Evolutionary conservation across 1,140 invertebrate genomes (phyloP).

Genomic region (Pogonomyrmex barbatus): DNA sequence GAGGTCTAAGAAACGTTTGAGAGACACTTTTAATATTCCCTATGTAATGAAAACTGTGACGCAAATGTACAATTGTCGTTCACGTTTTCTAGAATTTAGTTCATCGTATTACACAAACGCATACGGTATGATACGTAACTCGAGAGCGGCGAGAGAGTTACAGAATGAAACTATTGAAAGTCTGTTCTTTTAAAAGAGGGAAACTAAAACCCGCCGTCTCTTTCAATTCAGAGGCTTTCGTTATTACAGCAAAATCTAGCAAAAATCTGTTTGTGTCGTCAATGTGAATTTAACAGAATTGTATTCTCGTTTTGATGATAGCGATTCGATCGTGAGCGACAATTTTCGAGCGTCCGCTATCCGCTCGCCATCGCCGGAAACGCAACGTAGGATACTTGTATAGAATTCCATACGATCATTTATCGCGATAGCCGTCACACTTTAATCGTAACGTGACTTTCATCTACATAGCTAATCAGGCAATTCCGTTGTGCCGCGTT

Average conservation of each 20-base stretch:
- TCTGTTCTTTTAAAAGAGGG: neutral
- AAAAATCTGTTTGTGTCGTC: neutral
- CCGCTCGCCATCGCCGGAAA: conserved; percentile 34
- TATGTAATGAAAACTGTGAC: neutral
- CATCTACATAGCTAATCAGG: conserved; percentile 57
- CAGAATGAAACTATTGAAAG: neutral
- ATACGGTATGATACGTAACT: neutral
- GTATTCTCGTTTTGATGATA: neutral
- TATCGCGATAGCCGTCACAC: conserved; percentile 46
- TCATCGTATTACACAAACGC: neutral
- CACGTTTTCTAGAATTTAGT: neutral
- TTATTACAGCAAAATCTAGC: neutral
- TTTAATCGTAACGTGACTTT: conserved; percentile 71
- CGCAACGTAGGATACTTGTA: conserved; percentile 30
- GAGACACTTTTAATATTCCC: neutral
- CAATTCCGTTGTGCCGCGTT: conserved; percentile 59
- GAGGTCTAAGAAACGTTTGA: neutral
- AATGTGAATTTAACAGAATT: neutral
- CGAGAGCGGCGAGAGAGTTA: neutral
- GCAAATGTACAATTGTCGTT: neutral
- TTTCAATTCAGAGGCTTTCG: neutral
- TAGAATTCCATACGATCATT: conserved; percentile 43
- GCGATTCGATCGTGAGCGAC: neutral
- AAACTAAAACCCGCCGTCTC: neutral
- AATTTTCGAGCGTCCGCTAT: conserved; percentile 18